Conservation (phyloP, 2,888 invertebrate genomes). For the Dione vanillae region DNA sequence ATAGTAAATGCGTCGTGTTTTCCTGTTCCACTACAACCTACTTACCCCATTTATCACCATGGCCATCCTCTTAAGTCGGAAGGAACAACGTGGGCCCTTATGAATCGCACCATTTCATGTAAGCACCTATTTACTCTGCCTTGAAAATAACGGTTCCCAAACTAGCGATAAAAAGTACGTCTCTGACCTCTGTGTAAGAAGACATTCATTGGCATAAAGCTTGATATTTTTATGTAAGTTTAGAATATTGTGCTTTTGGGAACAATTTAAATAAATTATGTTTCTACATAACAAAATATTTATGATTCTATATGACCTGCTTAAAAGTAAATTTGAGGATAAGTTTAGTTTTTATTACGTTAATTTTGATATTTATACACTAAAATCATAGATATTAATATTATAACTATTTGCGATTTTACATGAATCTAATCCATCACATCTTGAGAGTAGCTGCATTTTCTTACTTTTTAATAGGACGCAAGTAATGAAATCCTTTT, state of each 20-base stretch:
- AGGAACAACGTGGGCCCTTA: conserved; percentile 46
- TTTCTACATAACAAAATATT: not conserved
- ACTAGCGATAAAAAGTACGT: conserved; percentile 49
- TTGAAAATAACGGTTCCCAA: conserved; percentile 50
- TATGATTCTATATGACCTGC: not conserved
- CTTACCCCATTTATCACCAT: conserved; percentile 48
- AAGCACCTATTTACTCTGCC: conserved; percentile 51
- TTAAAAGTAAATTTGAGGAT: not conserved
- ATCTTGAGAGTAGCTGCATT: not conserved
- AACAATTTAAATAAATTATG: not conserved
- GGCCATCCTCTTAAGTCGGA: conserved; percentile 46
- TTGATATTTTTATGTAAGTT: conserved; percentile 14
- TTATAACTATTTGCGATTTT: not conserved
- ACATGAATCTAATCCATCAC: not conserved
- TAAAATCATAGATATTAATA: not conserved
- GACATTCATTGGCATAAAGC: conserved; percentile 29
- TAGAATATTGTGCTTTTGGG: not conserved
- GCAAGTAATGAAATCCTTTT: conserved; percentile 34
- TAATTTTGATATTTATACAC: too few relatives aligned
- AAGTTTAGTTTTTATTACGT: too few relatives aligned
- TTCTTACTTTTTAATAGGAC: not conserved
- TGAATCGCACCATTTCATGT: conserved; percentile 50
- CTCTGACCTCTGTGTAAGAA: conserved; percentile 43
- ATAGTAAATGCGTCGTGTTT: conserved; percentile 41
- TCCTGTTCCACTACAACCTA: conserved; percentile 41